Conservation (phyloP, 2,113 vertebrate species). For the Steatornis caripensis region DNA sequence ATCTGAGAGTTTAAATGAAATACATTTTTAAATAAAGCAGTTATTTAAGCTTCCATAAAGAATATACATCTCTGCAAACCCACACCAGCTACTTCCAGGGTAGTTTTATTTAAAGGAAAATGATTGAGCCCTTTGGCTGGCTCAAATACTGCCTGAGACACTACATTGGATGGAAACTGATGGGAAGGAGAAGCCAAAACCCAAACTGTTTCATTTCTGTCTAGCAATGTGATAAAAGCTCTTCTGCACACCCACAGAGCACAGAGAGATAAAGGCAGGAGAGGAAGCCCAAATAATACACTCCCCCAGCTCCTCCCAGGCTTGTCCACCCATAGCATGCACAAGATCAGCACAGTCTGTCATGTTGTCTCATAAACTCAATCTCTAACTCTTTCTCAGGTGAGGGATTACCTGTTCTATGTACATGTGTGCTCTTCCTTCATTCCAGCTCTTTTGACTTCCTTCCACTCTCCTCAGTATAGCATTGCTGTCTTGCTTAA, state of each 20-base stretch:
- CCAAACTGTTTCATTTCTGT: not conserved
- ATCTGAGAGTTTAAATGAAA: not conserved
- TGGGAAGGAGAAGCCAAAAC: not conserved
- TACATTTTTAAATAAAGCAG: not conserved
- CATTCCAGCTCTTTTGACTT: not conserved
- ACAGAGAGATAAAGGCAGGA: not conserved
- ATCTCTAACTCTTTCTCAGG: not conserved
- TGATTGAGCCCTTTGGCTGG: not conserved
- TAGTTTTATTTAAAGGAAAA: not conserved
- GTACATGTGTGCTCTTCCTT: not conserved
- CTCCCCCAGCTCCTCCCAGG: not conserved
- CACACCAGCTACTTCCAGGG: not conserved
- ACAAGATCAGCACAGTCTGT: accelerated
- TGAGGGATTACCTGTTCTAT: not conserved
- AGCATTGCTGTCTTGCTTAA: not conserved
- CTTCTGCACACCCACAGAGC: not conserved
- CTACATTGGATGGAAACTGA: not conserved
- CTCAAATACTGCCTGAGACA: not conserved
- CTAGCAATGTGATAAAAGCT: not conserved
- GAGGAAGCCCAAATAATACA: not conserved
- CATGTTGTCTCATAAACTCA: not conserved
- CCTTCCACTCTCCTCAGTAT: not conserved
- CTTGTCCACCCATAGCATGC: accelerated
- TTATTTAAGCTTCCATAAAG: not conserved
- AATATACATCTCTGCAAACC: not conserved